Conservation (phyloP, 2,797 vertebrate genomes). For the Anas capensis region DNA sequence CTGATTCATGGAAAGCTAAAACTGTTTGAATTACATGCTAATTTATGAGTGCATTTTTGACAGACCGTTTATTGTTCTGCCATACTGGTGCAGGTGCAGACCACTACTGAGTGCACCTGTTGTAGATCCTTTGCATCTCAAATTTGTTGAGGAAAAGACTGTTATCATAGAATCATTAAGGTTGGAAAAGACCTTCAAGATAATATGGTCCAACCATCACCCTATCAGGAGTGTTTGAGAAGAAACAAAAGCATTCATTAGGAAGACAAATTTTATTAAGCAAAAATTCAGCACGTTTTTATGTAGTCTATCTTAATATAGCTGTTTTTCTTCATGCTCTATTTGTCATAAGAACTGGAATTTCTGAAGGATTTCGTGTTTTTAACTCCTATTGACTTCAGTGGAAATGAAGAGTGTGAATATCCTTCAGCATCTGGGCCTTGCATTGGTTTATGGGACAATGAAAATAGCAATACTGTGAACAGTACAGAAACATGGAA, state of each 20-base stretch:
- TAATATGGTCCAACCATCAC: no score
- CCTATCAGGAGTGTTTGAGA: neutral
- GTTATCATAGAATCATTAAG: neutral
- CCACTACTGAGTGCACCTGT: neutral
- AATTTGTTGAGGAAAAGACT: neutral
- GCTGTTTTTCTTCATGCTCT: neutral
- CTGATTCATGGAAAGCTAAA: neutral
- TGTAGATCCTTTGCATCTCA: neutral
- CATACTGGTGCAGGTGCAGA: neutral
- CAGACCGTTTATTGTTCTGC: neutral
- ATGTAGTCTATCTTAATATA: neutral
- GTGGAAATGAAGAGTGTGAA: neutral
- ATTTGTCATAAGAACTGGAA: neutral
- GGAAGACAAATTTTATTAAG: neutral
- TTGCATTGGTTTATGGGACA: neutral
- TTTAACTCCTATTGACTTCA: neutral
- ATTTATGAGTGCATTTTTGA: neutral
- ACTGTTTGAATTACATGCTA: neutral
- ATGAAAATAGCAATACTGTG: neutral
- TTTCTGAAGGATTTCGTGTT: neutral
- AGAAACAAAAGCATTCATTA: neutral
- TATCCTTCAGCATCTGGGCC: neutral
- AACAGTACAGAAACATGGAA: neutral
- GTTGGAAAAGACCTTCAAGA: no score
- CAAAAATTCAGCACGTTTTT: neutral